A percentile compares a stretch with the other conserved stretches of the same genome.
Conservation (phyloP, 2,113 vertebrate genomes). For the Phodopus roborovskii region DNA sequence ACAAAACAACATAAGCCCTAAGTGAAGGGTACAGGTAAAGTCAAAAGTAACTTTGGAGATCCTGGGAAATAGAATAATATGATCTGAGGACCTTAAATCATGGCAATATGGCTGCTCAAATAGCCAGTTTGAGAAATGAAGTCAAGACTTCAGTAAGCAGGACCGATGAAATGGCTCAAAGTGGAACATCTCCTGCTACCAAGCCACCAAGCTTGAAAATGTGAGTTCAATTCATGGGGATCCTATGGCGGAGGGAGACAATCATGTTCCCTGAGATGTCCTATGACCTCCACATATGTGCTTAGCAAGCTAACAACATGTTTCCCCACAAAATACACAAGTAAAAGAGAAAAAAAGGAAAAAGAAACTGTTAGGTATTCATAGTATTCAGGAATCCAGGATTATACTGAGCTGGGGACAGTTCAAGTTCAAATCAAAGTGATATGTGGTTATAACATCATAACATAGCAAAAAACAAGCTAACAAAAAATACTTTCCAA, state of each 20-base stretch:
- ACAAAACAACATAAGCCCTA: no score
- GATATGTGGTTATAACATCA: not conserved
- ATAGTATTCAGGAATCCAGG: not conserved
- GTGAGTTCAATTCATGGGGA: no score
- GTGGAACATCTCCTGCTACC: no score
- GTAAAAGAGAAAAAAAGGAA: no score
- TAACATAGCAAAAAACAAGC: not conserved
- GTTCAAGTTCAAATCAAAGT: not conserved
- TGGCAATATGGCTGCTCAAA: not conserved
- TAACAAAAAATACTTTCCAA: no score
- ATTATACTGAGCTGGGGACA: no score
- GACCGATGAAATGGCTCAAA: no score
- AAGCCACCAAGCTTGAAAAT: no score
- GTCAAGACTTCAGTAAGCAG: not conserved
- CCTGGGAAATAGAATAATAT: not conserved
- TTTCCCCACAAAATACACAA: not conserved
- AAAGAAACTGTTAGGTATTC: not conserved
- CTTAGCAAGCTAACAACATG: no score
- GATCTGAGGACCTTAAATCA: not conserved
- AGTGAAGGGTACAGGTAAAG: not conserved
- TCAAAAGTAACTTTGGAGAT: not conserved
- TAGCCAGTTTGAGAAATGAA: not conserved
- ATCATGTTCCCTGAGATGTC: no score
- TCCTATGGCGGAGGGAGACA: not conserved
- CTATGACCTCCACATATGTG: not conserved